Base-by-base conservation (phyloP, 2,888 invertebrate genomes). In the Catocala nupta region DNA sequence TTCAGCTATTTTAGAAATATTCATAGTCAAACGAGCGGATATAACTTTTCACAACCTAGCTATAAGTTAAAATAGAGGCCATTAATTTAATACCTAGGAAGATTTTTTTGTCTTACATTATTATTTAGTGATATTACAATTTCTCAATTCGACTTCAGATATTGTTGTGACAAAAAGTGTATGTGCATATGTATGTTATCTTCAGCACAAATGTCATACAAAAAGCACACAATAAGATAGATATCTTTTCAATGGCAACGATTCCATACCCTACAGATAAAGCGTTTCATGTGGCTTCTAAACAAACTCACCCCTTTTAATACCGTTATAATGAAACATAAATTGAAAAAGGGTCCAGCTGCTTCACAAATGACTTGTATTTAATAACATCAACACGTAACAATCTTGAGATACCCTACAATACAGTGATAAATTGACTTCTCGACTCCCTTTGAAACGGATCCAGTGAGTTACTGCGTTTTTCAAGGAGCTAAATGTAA, bases 401-500 rank as follows among this genome's bases (percentile, higher is more conserved):
- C 54, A 70, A 57, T 52, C 62, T 51, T 49, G 13, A 59, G 57
- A 59, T 63, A 49, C 50, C 49, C 51, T 45, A 45, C 36, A 80
- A 79, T 75, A 74, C 75, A 80, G 70, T 80, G 82, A 84, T 83
- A 84, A 88, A 86, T 81, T 80, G 75, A 77, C 70, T 73, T 75
- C 78, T 74, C 73, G n/a, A 53, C 76, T 71, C 82, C 83, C 73
- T 62, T 75, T 81, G 81, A 84, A 89, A 88, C 81, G 81, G 82
- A 85, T 77, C 83, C 81, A 78, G 81, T 82, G 84, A 85, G 82
- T 84, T 78, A 83, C 77, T 71, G 77, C 80, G 81, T 89, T 90
- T 90, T 89, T 87, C 82, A 84, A 86, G 85, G 71, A 71, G 57
- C 82, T 75, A 85, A 90, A 89, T 85, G 85, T 90, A 90, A 92